Evolutionary conservation across 2,888 invertebrate species (phyloP), one percentile per base, ranked within the genome.

Genomic region (Habrosyne pyritoides): DNA sequence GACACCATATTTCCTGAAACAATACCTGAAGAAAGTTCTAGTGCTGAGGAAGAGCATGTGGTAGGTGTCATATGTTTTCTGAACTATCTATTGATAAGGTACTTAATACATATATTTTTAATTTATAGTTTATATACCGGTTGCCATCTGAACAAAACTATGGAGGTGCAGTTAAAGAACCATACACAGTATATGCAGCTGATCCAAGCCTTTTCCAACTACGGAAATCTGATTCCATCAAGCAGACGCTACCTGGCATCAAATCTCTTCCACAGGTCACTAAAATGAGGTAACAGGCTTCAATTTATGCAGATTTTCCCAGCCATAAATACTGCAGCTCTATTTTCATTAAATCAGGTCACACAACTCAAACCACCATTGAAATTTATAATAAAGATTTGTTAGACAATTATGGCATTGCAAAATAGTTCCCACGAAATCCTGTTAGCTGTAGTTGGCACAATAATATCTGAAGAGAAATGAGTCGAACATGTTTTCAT

Each of bases 11-110:
- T 98, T 79, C 98, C 98, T 10, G 98, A 98, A 93, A 98, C 98
- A 7, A 98, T 98, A 70, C 98, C 98, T 0, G 98, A 98, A 87
- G 98, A 98, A 85, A 97, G 97, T 77, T 98, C 98, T 3, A 98
- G 97, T 73, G 96, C 97, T 54, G 98, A 98, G 86, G 98, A 98
- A 78, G 98, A 98, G 82, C 97, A 98, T 81, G 97, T 98, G 76
- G 97, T 95, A 83, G 89, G 86, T 77, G 61, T 47, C 21, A 47
- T n/a, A 21, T 3, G n/a, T 14, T 14, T 14, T n/a, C 33, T 21
- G 21, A 21, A 10, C 21, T 21, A 33, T 4, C 7, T 18, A 12
- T 33, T 18, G 21, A 21, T 56, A 10, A 21, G 7, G 10, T 18
- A 21, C 8, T 5, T 3, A 14, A 10, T 18, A 10, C 14, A 12